phyloP scores from a whole-genome alignment of 2,113 vertebrate species.

The Gallinago jamesoni region DNA sequence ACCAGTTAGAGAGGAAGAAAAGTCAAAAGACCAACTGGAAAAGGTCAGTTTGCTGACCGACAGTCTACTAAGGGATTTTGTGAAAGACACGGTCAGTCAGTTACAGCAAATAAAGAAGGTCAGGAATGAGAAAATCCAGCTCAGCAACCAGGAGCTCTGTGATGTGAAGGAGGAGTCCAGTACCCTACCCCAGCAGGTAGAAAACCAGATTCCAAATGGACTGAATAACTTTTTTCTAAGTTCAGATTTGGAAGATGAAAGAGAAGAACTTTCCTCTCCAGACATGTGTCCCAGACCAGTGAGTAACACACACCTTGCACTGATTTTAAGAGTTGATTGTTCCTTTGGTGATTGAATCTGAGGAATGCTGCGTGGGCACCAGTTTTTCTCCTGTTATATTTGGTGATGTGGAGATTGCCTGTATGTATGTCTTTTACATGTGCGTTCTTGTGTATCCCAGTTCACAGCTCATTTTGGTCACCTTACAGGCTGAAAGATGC shows the following conservation, averaged over 20 bases:
- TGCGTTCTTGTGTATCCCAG: background rate
- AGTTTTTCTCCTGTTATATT: background rate
- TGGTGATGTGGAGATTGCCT: background rate
- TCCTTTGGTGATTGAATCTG: background rate
- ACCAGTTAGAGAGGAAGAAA: conserved; percentile 55
- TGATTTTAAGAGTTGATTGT: background rate
- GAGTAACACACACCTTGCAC: conserved; percentile 68
- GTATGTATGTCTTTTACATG: background rate
- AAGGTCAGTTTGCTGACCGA: conserved; percentile 83
- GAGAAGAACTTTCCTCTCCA: conserved; percentile 90
- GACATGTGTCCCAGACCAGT: conserved; percentile 89
- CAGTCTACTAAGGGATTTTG: conserved; percentile 81
- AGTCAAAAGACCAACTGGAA: conserved; percentile 63
- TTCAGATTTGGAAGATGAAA: conserved; percentile 78
- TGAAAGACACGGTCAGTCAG: conserved; percentile 85
- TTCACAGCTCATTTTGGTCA: background rate
- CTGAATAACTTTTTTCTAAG: conserved; percentile 76
- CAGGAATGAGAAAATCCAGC: conserved; percentile 86
- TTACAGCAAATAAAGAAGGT: conserved; percentile 85
- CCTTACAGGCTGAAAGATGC: background rate
- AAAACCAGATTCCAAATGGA: conserved; percentile 62
- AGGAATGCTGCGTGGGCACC: background rate
- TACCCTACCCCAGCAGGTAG: background rate
- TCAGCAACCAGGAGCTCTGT: conserved; percentile 75
- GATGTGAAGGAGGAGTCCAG: conserved; percentile 47